Conservation (phyloP, 1,140 invertebrate species). For the Anoplolepis gracilipes region DNA sequence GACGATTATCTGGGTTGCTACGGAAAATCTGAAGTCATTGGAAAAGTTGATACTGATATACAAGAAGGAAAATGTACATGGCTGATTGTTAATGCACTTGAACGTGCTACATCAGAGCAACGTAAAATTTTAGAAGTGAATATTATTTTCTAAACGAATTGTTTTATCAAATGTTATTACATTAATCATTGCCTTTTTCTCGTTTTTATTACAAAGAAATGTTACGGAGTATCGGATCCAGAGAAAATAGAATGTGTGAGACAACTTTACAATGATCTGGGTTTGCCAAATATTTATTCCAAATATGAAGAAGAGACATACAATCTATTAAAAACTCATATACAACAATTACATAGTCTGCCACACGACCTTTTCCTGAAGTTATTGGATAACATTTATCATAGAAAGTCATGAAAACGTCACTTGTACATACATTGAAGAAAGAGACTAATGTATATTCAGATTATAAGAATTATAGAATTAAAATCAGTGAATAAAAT, state of each 20-base stretch:
- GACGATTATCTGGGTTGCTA: conserved; percentile 98
- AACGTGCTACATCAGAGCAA: conserved; percentile 91
- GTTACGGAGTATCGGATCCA: conserved; percentile 91
- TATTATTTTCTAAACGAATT: conserved; percentile 4
- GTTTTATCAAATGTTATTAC: neutral
- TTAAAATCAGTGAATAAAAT: neutral
- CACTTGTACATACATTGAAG: neutral
- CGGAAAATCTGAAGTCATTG: conserved; percentile 93
- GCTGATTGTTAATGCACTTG: conserved; percentile 95
- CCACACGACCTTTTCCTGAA: conserved; percentile 94
- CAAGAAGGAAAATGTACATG: conserved; percentile 98
- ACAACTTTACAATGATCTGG: conserved; percentile 92
- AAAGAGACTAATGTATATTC: neutral
- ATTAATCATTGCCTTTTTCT: conserved; percentile 35
- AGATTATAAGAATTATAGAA: neutral
- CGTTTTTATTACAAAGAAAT: conserved; percentile 85
- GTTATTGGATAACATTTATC: conserved; percentile 93
- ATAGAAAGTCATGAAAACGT: conserved; percentile 86
- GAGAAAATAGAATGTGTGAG: conserved; percentile 91
- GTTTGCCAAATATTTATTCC: conserved; percentile 91
- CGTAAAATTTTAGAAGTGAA: conserved; percentile 90
- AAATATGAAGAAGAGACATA: conserved; percentile 95
- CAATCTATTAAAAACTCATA: conserved; percentile 93
- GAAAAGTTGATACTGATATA: conserved; percentile 97
- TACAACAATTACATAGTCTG: conserved; percentile 94